Evolutionary conservation across 2,888 invertebrate genomes (phyloP).

Genomic region (Capitulum mitella): DNA sequence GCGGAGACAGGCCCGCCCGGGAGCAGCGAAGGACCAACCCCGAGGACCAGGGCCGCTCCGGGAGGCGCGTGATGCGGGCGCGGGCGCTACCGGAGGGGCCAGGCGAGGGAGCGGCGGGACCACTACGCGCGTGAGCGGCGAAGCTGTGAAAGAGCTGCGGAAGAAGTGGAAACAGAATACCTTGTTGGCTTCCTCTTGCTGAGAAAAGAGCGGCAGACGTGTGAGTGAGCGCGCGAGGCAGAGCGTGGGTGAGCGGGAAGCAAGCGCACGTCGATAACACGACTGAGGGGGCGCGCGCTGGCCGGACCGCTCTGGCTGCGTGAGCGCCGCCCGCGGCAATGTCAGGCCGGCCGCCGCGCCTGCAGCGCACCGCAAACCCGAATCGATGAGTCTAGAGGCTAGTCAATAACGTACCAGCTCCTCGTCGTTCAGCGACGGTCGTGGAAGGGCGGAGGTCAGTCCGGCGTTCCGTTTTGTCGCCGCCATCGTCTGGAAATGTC

Average conservation of each 20-base stretch:
- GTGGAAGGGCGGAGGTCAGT: constrained; percentile 90
- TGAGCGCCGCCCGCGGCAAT: not conserved
- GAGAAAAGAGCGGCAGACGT: not conserved
- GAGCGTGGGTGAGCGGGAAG: constrained; percentile 5
- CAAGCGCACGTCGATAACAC: not conserved
- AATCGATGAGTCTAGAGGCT: too few relatives aligned
- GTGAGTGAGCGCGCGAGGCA: not conserved
- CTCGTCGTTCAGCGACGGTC: constrained; percentile 96
- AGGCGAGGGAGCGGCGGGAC: too few relatives aligned
- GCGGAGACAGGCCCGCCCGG: too few relatives aligned
- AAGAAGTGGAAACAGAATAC: constrained; percentile 2
- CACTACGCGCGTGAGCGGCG: not conserved
- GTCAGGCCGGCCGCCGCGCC: too few relatives aligned
- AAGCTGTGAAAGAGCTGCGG: not conserved
- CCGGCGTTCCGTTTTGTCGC: constrained; percentile 96
- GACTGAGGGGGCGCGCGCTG: too few relatives aligned
- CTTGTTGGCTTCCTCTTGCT: constrained; percentile 15
- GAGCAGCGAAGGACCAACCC: too few relatives aligned
- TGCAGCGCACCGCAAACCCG: too few relatives aligned
- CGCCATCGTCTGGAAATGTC: constrained; percentile 86
- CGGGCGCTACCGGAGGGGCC: too few relatives aligned
- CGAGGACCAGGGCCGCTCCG: too few relatives aligned
- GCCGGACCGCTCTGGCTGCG: too few relatives aligned
- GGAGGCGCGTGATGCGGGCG: too few relatives aligned
- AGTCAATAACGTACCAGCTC: constrained; percentile 94